Evolutionary conservation across 2,797 vertebrate genomes (phyloP), one percentile per base, ranked within the genome.

Genomic region (Natrix natrix): DNA sequence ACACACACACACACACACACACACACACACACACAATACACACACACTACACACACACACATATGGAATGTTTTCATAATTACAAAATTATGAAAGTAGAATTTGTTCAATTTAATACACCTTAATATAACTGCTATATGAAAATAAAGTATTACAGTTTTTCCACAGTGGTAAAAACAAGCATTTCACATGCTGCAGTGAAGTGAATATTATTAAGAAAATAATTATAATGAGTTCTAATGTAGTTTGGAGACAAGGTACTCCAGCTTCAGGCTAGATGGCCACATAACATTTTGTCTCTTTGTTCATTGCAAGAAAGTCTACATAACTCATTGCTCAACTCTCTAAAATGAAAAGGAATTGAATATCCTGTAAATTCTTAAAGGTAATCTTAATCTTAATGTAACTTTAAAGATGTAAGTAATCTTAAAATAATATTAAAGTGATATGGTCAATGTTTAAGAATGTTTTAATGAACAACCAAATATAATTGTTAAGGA

Each of bases 121-220:
- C 96, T 93, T 96, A 97, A 96, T 96, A 93, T 96, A 98, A 98
- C 98, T 98, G 97, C 96, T 97, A 97, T 95, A 98, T 97, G 97
- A 97, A 98, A 98, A 98, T 97, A 96, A 98, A 97, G 88, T 92
- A 69, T 93, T 94, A 95, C 96, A 95, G 96, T 94, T 96, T 95
- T 97, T 96, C 95, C 96, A 93, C 91, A 93, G 96, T 96, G 94
- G 96, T 97, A 97, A 97, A 98, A 97, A 97, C 91, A 93, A 97
- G 96, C 96, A 90, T 97, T 98, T 97, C 96, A 94, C 96, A 96
- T 97, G 95, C 96, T 95, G 97, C 94, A 63, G 90, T 95, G 96
- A 97, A 97, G 97, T 94, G 90, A 12, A 66, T 95, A 96, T 97
- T 97, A 97, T 97, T 97, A 97, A 97, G 97, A 97, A 98, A 97